phyloP scores from a whole-genome alignment of 2,888 invertebrate species.

The Alloscopus bannaensis region DNA sequence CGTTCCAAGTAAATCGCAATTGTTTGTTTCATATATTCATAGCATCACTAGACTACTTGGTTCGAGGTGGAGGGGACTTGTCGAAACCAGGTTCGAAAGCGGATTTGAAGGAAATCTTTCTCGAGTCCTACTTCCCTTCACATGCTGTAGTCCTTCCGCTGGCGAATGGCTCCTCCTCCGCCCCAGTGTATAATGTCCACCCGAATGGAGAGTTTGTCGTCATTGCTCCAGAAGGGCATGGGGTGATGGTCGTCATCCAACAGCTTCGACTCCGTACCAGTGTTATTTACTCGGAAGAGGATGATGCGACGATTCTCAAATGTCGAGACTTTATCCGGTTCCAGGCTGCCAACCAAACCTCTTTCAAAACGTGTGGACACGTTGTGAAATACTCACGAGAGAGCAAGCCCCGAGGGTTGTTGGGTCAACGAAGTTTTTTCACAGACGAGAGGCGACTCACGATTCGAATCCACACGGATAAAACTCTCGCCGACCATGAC shows the following conservation, averaged over 20 bases:
- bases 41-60: constrained; percentile 55
- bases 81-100: background rate
- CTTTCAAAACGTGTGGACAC: constrained; percentile 60
- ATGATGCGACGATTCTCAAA: constrained; percentile 59
- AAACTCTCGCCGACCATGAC: constrained; percentile 52
- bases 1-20: background rate
- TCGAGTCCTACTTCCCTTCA: constrained; percentile 59
- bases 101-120: constrained; percentile 52
- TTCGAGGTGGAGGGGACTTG: constrained; percentile 21
- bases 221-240: constrained; percentile 45
- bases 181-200: constrained; percentile 46
- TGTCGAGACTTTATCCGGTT: constrained; percentile 59
- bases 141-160: constrained; percentile 63
- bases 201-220: constrained; percentile 54
- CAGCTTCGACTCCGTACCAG: constrained; percentile 54
- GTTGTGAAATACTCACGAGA: constrained; percentile 64
- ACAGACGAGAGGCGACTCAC: constrained; percentile 56
- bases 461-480: constrained; percentile 55
- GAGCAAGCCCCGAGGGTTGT: constrained; percentile 44
- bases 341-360: constrained; percentile 52
- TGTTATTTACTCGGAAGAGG: constrained; percentile 49
- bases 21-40: too few species aligned
- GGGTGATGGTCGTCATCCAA: constrained; percentile 66
- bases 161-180: constrained; percentile 50
- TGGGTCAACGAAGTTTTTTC: constrained; percentile 58